Evolutionary conservation across 2,113 vertebrate genomes (phyloP).

Genomic region (Festucalex cinctus): DNA sequence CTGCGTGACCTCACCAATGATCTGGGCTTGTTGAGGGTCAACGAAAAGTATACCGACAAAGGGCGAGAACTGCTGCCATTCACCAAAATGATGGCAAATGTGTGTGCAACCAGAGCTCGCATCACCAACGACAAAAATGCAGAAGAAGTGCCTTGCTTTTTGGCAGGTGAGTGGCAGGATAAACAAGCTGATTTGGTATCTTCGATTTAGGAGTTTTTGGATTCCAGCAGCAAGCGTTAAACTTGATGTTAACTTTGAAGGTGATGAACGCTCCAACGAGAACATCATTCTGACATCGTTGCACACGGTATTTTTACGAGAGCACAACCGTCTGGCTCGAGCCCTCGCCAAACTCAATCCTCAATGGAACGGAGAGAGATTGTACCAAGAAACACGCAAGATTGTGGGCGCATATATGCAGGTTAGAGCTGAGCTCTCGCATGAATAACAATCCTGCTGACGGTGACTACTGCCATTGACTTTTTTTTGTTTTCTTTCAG

Average conservation of each 20-base stretch:
- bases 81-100: conserved; percentile 11
- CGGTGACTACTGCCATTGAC: background rate
- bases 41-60: conserved; percentile 47
- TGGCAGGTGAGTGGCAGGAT: conserved; percentile 58
- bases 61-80: conserved; percentile 71
- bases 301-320: conserved; percentile 69
- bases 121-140: conserved; percentile 35
- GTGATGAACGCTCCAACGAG: conserved; percentile 63
- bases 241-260: conserved; percentile 30
- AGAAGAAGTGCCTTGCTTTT: conserved; percentile 66
- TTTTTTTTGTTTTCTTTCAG: conserved; percentile 52
- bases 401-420: conserved; percentile 68
- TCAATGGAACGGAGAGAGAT: conserved; percentile 63
- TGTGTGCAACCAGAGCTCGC: conserved; percentile 50
- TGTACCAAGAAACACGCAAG: conserved; percentile 74
- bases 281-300: conserved; percentile 62
- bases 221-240: background rate
- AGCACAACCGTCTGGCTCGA: conserved; percentile 73
- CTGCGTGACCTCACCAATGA: conserved; percentile 58
- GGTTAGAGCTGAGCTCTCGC: conserved; percentile 38
- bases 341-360: conserved; percentile 63
- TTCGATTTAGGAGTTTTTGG: background rate
- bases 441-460: background rate
- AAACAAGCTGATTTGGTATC: background rate
- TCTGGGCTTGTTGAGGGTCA: conserved; percentile 64